A percentile compares a stretch with the other conserved stretches of the same genome.
Evolutionary conservation across 2,888 invertebrate genomes (phyloP).

Genomic region (Allygus modestus): DNA sequence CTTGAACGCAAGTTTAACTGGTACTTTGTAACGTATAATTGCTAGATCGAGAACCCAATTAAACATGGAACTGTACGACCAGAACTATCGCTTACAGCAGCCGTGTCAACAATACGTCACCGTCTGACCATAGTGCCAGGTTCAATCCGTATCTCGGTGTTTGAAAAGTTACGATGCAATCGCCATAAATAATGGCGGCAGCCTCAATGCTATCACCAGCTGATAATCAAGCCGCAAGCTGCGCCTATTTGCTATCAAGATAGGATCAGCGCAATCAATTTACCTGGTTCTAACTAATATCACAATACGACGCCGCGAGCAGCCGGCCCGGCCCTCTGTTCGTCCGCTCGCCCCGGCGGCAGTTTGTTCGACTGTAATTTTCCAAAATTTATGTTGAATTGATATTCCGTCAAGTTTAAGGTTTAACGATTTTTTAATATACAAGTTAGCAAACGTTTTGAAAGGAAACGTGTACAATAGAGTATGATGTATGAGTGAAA

Average conservation of each 20-base stretch:
- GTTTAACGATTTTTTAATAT: too few relatives aligned
- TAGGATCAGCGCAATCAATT: constrained; percentile 60
- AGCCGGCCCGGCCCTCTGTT: neutral
- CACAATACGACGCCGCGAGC: constrained; percentile 9
- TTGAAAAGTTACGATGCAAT: constrained; percentile 47
- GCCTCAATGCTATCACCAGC: constrained; percentile 59
- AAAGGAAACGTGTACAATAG: too few relatives aligned
- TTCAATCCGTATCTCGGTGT: constrained; percentile 45
- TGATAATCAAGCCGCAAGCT: constrained; percentile 57
- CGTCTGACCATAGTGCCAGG: neutral
- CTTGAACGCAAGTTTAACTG: too few relatives aligned
- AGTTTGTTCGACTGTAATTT: too few relatives aligned
- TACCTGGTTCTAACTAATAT: constrained; percentile 58
- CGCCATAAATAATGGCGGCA: constrained; percentile 50
- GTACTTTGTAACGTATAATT: too few relatives aligned
- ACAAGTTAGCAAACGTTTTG: too few relatives aligned
- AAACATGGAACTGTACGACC: too few relatives aligned
- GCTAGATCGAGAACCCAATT: too few relatives aligned
- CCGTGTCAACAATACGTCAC: constrained; percentile 8
- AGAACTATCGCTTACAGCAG: too few relatives aligned
- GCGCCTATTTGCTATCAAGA: constrained; percentile 61
- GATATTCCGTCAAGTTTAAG: too few relatives aligned
- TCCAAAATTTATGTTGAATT: too few relatives aligned
- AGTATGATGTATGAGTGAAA: too few relatives aligned
- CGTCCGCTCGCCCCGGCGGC: neutral